A percentile compares a stretch with the other conserved stretches of the same genome.
phyloP scores from a whole-genome alignment of 2,113 vertebrate genomes.

The Anarrhichthys ocellatus region DNA sequence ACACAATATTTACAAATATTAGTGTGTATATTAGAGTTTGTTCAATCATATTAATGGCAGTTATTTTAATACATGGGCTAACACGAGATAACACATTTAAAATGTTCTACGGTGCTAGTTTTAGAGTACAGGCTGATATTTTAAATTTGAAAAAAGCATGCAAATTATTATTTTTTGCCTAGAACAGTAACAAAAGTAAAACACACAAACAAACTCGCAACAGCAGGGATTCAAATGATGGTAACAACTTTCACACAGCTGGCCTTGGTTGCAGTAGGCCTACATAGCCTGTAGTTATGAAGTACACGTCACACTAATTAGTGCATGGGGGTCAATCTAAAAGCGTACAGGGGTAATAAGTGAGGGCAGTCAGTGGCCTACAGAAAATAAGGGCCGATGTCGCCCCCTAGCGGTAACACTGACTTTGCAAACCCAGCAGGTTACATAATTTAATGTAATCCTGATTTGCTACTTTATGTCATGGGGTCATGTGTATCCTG shows the following conservation, averaged over 20 bases:
- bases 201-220: not conserved
- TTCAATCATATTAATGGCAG: not conserved
- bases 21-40: not conserved
- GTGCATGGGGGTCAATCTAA: not conserved
- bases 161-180: no score
- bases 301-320: not conserved
- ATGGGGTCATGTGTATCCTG: slow-evolving; percentile 63
- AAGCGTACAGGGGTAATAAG: not conserved
- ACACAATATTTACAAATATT: not conserved
- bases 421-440: not conserved
- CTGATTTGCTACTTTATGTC: slow-evolving; percentile 35
- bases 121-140: not conserved
- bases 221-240: not conserved
- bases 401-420: slow-evolving; percentile 42
- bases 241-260: not conserved
- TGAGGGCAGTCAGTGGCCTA: not conserved
- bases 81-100: not conserved
- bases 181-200: not conserved
- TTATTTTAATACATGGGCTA: not conserved
- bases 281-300: not conserved
- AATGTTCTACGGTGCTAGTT: not conserved
- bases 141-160: not conserved
- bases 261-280: not conserved
- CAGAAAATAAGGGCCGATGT: not conserved
- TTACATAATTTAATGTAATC: slow-evolving; percentile 68